Conservation (phyloP, 2,888 invertebrate genomes). For the Dynastes tityus region DNA sequence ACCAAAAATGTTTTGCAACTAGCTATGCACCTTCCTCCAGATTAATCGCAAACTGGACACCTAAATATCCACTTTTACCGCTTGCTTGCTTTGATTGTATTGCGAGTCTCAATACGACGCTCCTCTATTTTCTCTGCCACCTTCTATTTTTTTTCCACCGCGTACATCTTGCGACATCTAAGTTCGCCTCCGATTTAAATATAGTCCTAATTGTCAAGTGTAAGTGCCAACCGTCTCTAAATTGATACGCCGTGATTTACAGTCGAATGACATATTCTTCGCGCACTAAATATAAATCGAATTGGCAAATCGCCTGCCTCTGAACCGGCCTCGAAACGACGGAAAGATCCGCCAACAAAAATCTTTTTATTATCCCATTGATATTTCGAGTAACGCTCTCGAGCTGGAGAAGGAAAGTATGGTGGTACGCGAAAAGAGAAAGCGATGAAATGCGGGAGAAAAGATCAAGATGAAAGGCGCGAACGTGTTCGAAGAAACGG, state of each 20-base stretch:
- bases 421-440: background rate
- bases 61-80: too few species aligned
- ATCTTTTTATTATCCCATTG: constrained; percentile 35
- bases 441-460: background rate
- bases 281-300: constrained; percentile 47
- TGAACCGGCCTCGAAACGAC: background rate
- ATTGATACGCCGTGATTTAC: constrained; percentile 50
- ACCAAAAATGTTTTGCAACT: too few species aligned
- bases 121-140: background rate
- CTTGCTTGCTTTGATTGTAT: too few species aligned
- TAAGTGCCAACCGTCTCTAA: constrained; percentile 43
- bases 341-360: constrained; percentile 25
- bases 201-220: constrained; percentile 46
- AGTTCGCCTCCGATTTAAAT: constrained; percentile 29
- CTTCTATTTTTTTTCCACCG: background rate
- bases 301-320: constrained; percentile 26
- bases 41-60: too few species aligned
- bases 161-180: constrained; percentile 10
- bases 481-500: background rate
- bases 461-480: constrained; percentile 6
- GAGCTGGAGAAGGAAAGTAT: background rate
- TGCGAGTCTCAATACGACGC: constrained; percentile 9
- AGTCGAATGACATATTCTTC: constrained; percentile 50
- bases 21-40: too few species aligned
- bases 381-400: constrained; percentile 17